Evolutionary conservation across 2,113 vertebrate species (phyloP).

Genomic region (Clupea harengus): DNA sequence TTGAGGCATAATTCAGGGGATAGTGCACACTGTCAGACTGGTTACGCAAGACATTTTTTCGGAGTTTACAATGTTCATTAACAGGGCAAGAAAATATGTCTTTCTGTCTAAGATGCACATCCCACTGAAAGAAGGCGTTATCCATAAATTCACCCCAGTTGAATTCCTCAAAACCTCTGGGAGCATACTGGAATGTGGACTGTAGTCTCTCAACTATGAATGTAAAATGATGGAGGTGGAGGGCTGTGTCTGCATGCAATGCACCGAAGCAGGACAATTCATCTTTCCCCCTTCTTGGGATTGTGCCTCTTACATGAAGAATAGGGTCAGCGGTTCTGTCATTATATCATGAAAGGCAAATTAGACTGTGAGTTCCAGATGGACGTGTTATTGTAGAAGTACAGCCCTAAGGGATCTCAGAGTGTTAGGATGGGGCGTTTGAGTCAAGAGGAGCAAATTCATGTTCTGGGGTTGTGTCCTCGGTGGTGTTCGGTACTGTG

Average conservation of each 20-base stretch:
- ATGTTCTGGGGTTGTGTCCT: not conserved
- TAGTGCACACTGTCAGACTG: not conserved
- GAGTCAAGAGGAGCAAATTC: not conserved
- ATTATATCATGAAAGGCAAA: not conserved
- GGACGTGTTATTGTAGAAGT: no score
- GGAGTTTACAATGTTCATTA: slow-evolving; percentile 14
- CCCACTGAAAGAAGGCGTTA: not conserved
- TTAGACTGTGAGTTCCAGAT: not conserved
- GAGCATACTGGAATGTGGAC: not conserved
- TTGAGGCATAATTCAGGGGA: not conserved
- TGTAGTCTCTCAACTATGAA: slow-evolving; percentile 1
- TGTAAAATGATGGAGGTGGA: not conserved
- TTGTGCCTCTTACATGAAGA: not conserved
- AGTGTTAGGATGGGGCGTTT: not conserved
- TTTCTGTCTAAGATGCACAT: not conserved
- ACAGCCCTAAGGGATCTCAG: no score
- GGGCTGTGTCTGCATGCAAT: not conserved
- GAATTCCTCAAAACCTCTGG: not conserved
- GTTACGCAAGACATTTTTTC: slow-evolving; percentile 11
- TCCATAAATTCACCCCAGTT: not conserved
- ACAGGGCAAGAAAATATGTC: not conserved
- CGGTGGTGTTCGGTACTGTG: no score
- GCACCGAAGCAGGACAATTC: not conserved
- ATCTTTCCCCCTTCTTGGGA: not conserved
- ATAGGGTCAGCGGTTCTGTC: not conserved